Conservation (phyloP, 1,140 invertebrate species). For the Orussus abietinus region DNA sequence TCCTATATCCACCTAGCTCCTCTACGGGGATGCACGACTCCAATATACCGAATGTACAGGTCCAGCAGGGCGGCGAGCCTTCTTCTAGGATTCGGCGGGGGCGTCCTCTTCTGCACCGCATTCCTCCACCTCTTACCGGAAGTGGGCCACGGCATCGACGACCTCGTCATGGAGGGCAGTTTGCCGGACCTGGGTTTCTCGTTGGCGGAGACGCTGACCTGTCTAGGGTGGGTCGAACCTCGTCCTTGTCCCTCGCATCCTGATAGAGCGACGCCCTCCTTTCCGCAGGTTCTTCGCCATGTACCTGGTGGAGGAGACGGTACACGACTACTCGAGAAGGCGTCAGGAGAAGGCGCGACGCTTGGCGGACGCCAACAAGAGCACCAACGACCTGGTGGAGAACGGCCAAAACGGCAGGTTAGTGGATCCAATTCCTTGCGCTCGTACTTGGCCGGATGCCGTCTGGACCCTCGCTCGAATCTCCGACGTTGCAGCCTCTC, state of each 20-base stretch:
- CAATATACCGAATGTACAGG: conserved; percentile 27
- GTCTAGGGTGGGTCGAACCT: conserved; percentile 56
- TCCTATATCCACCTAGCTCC: no score
- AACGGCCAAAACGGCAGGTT: no score
- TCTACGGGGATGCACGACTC: conserved; percentile 22
- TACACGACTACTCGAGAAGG: conserved; percentile 71
- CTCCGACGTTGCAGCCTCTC: no score
- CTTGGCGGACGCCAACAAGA: conserved; percentile 27
- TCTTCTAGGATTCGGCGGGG: conserved; percentile 85
- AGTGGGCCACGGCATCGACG: conserved; percentile 66
- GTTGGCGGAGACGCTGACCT: conserved; percentile 68
- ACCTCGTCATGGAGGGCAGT: conserved; percentile 51
- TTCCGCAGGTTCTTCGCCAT: conserved; percentile 73
- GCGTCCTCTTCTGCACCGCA: conserved; percentile 85
- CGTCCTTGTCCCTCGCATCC: no score
- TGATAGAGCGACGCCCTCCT: no score
- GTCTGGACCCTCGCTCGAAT: no score
- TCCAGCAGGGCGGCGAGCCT: conserved; percentile 54
- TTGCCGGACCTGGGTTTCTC: conserved; percentile 60
- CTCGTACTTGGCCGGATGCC: no score
- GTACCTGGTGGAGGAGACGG: conserved; percentile 79
- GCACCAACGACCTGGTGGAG: conserved; percentile 43
- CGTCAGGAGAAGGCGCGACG: background rate
- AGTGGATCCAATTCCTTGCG: no score
- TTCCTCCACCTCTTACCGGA: conserved; percentile 89